phyloP scores from a whole-genome alignment of 2,888 invertebrate species.

The Neoascia interrupta region DNA sequence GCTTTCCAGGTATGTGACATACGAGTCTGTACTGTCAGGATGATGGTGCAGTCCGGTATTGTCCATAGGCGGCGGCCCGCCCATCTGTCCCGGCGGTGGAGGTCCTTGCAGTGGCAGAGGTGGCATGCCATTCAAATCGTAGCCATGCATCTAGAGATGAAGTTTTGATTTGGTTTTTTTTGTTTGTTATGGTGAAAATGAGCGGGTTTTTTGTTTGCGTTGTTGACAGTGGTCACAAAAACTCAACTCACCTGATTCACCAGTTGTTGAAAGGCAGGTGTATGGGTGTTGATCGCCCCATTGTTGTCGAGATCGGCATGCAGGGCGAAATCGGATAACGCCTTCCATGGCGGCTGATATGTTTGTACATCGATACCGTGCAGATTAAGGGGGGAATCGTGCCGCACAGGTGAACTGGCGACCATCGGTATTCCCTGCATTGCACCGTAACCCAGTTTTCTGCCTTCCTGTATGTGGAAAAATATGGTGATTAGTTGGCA shows the following conservation, averaged over 20 bases:
- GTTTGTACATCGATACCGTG: conserved; percentile 92
- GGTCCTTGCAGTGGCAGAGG: conserved; percentile 80
- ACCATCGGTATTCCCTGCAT: conserved; percentile 99
- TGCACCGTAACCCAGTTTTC: conserved; percentile 94
- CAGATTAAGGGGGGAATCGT: conserved; percentile 92
- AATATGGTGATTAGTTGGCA: background rate
- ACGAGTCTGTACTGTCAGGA: conserved; percentile 91
- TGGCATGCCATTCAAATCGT: conserved; percentile 85
- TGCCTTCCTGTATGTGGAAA: conserved; percentile 89
- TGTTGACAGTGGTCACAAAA: conserved; percentile 43
- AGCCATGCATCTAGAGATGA: conserved; percentile 91
- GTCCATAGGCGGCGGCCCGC: conserved; percentile 82
- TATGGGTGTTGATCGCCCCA: conserved; percentile 88
- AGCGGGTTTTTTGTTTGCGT: conserved; percentile 53
- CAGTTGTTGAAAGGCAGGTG: conserved; percentile 96
- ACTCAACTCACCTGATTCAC: conserved; percentile 90
- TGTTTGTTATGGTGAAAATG: conserved; percentile 60
- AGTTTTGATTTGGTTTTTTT: conserved; percentile 40
- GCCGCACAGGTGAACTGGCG: conserved; percentile 95
- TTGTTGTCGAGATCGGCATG: conserved; percentile 92
- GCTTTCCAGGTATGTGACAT: conserved; percentile 95
- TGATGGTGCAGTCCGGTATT: conserved; percentile 82
- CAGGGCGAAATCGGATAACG: conserved; percentile 95
- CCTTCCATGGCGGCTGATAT: conserved; percentile 99
- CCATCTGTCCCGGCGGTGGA: conserved; percentile 81